Conservation (phyloP, 2,888 invertebrate genomes). For the Agriopis marginaria region DNA sequence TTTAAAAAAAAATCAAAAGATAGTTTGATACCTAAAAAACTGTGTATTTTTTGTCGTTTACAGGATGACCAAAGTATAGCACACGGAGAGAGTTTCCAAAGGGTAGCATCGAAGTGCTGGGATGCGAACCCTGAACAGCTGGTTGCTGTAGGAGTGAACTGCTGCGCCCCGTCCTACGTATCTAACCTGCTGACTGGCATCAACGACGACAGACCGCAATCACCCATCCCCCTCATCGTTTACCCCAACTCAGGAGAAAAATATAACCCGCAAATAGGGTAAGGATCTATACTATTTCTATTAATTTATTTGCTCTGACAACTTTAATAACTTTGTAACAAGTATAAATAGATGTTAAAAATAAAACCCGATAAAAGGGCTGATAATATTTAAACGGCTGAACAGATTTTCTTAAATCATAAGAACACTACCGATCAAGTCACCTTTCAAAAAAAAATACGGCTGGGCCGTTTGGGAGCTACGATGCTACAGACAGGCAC, state of each 20-base stretch:
- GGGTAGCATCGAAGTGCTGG: conserved; percentile 90
- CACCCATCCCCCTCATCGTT: conserved; percentile 91
- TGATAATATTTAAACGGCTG: no score
- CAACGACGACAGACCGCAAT: conserved; percentile 80
- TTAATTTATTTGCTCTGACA: no score
- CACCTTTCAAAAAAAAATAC: no score
- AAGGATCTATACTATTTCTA: conserved; percentile 52
- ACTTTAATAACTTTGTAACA: neutral
- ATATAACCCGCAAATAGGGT: conserved; percentile 90
- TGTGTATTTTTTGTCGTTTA: conserved; percentile 1
- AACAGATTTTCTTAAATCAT: no score
- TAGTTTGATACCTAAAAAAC: no score
- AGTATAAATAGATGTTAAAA: neutral
- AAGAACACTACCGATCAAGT: no score
- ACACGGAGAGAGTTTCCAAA: conserved; percentile 93
- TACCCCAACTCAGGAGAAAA: conserved; percentile 97
- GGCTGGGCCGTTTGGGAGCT: no score
- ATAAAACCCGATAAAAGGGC: no score
- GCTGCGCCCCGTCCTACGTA: conserved; percentile 87
- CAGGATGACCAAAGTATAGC: conserved; percentile 88
- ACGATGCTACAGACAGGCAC: no score
- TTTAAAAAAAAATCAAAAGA: no score
- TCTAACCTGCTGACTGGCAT: conserved; percentile 75
- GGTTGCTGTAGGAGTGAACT: conserved; percentile 96
- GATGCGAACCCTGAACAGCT: conserved; percentile 89